These are phyloP conservation scores for Thysanoteuthis rhombus DNA, from an alignment of 2,888 invertebrate genomes.

Conservation along the genomic window DNA sequence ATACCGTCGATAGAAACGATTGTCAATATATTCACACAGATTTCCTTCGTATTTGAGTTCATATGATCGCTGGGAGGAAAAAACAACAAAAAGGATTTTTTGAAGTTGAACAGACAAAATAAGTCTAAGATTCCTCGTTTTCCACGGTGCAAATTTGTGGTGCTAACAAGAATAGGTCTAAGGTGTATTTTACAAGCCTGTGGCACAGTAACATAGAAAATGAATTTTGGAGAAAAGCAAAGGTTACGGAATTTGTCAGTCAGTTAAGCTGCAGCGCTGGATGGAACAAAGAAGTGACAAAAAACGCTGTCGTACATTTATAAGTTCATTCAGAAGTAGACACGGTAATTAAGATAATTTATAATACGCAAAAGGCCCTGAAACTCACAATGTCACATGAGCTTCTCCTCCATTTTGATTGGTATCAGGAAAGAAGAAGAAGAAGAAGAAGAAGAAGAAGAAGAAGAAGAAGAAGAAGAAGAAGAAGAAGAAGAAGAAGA, in stretches of 20 bases:
- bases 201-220: conserved; percentile 12
- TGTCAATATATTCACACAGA: too few species aligned
- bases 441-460: too few species aligned
- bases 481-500: too few species aligned
- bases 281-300: neutral
- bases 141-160: neutral
- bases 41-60: too few species aligned
- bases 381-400: neutral
- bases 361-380: neutral
- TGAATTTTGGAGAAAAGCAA: neutral
- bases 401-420: neutral
- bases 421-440: too few species aligned
- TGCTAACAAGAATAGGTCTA: neutral
- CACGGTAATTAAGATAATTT: neutral
- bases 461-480: too few species aligned
- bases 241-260: neutral
- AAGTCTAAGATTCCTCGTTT: neutral
- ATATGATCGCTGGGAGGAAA: too few species aligned
- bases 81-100: too few species aligned
- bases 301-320: neutral
- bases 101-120: neutral
- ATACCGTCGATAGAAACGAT: too few species aligned
- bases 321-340: neutral
- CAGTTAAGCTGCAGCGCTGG: neutral
- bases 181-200: neutral